phyloP scores from a whole-genome alignment of 2,113 vertebrate genomes.

The Takifugu bimaculatus region DNA sequence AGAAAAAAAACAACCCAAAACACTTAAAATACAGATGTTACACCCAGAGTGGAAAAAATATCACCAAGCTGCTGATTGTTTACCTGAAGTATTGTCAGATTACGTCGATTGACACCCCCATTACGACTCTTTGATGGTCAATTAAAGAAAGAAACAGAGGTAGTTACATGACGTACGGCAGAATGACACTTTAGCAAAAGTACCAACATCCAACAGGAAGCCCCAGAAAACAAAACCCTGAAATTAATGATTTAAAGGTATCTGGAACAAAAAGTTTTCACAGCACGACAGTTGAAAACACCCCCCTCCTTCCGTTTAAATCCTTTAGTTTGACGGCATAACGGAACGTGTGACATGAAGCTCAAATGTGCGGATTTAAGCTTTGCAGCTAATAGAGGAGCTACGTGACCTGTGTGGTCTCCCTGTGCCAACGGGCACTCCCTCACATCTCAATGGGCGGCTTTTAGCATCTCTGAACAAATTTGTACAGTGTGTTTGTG shows the following conservation, averaged over 20 bases:
- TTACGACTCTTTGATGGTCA: background rate
- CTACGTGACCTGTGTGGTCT: too few species aligned
- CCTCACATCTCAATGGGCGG: too few species aligned
- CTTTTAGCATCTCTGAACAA: too few species aligned
- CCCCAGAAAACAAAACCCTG: slow-evolving; percentile 12
- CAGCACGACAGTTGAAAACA: background rate
- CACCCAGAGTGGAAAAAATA: slow-evolving; percentile 9
- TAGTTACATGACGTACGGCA: background rate
- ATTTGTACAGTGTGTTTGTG: too few species aligned
- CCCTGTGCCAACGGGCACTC: too few species aligned
- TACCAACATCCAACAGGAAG: slow-evolving; percentile 18
- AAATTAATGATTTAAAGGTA: background rate
- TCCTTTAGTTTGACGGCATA: too few species aligned
- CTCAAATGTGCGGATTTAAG: too few species aligned
- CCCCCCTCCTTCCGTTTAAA: too few species aligned
- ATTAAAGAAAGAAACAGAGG: background rate
- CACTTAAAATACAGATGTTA: slow-evolving; percentile 3
- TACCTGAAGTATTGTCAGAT: background rate
- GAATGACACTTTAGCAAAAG: background rate
- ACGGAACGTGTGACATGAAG: too few species aligned
- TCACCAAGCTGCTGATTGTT: background rate
- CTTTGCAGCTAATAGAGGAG: too few species aligned
- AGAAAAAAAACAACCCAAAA: slow-evolving; percentile 14
- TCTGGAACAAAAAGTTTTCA: background rate
- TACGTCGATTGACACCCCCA: too few species aligned